A percentile compares a stretch with the other conserved stretches of the same genome.
These are phyloP conservation scores for Folsomia candida DNA, from an alignment of 2,888 invertebrate genomes.

Conservation along the genomic window DNA sequence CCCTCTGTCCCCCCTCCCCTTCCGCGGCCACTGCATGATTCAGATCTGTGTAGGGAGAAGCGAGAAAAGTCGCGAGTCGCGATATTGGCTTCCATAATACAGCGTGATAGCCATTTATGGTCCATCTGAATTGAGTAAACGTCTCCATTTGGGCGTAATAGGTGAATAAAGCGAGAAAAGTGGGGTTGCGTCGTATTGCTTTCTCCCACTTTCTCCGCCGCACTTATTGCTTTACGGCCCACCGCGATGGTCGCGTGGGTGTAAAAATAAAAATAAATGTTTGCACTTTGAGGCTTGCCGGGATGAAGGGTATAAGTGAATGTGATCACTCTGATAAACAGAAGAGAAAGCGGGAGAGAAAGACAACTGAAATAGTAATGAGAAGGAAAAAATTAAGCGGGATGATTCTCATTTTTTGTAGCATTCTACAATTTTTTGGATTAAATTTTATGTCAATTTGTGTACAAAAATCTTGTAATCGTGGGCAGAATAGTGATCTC, in stretches of 20 bases:
- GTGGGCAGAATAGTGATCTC: no score
- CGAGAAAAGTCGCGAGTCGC: not conserved
- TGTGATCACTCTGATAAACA: no score
- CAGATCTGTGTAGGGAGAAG: not conserved
- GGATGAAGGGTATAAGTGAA: not conserved
- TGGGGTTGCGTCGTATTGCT: no score
- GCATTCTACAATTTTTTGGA: no score
- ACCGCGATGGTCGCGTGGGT: not conserved
- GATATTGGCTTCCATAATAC: not conserved
- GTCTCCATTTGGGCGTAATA: conserved; percentile 3
- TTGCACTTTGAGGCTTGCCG: not conserved
- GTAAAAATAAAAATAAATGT: not conserved
- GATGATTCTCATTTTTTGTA: no score
- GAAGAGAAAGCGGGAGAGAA: no score
- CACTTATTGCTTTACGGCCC: not conserved
- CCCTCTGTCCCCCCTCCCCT: not conserved
- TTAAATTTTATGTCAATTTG: no score
- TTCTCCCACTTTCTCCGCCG: not conserved
- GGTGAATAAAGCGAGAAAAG: not conserved
- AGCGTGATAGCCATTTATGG: conserved; percentile 1
- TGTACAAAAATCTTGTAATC: no score
- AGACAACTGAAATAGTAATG: no score
- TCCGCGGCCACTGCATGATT: not conserved
- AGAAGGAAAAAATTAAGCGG: no score
- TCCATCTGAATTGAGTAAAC: conserved; percentile 5